Percentiles rank a stretch among this genome's conserved stretches.
Evolutionary conservation across 2,797 vertebrate genomes (phyloP).

Genomic region (Falco novaeseelandiae): DNA sequence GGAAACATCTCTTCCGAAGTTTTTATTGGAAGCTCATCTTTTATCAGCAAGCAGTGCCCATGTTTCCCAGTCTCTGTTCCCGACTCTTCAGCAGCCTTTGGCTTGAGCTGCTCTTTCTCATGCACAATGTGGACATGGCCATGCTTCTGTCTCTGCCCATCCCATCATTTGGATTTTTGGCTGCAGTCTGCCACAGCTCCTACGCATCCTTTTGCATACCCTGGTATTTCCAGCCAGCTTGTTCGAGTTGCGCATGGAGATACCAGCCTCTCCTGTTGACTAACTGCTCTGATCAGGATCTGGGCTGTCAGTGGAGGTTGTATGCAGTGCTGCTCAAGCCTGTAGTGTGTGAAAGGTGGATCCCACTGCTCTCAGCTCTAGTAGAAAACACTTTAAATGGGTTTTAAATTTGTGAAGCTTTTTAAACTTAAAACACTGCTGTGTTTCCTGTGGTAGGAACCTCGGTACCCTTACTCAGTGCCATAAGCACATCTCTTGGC

Average conservation of each 20-base stretch:
- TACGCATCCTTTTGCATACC: not conserved
- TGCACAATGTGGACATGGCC: accelerated
- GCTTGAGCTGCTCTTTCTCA: not conserved
- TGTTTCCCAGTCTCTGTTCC: not conserved
- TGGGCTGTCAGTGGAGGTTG: accelerated
- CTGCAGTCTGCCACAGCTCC: not conserved
- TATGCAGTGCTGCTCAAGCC: not conserved
- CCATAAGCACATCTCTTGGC: not conserved
- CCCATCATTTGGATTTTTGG: not conserved
- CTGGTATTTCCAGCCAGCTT: not conserved
- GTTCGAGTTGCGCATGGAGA: not conserved
- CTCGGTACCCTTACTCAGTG: not conserved
- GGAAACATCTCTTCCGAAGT: not conserved
- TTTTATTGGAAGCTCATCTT: not conserved
- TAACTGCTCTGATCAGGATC: no score
- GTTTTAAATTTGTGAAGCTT: not conserved
- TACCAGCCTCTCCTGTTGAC: not conserved
- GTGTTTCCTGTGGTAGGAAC: not conserved
- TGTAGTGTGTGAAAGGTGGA: not conserved
- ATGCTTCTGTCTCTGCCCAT: not conserved
- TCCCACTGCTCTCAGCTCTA: not conserved
- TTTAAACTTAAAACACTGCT: not conserved
- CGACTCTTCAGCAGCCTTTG: not conserved
- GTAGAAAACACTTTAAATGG: not conserved
- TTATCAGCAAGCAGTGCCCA: not conserved